Conservation (phyloP, 2,888 invertebrate genomes). For the Isoperla grammatica region DNA sequence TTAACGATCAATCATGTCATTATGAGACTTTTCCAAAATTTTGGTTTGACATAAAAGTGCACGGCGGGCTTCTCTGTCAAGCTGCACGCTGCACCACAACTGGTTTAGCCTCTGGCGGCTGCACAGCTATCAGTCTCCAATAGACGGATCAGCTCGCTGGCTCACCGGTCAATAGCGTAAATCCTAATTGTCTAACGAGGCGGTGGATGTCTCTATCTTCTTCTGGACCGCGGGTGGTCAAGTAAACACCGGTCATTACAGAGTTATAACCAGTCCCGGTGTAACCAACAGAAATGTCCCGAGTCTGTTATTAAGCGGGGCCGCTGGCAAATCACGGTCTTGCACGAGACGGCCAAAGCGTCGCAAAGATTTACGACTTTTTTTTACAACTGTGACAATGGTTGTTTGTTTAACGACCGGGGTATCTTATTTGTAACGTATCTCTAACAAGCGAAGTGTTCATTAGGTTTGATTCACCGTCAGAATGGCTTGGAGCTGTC, state of each 20-base stretch:
- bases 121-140: neutral
- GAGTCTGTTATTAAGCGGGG: neutral
- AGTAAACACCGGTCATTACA: neutral
- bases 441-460: too few species aligned
- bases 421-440: too few species aligned
- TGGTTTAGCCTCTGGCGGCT: neutral
- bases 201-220: slow-evolving; percentile 1
- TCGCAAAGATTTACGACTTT: too few species aligned
- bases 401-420: too few species aligned
- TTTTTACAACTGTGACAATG: too few species aligned
- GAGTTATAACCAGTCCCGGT: neutral
- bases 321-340: too few species aligned
- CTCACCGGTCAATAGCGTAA: neutral
- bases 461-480: too few species aligned
- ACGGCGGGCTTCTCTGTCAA: neutral
- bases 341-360: too few species aligned
- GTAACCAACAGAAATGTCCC: neutral
- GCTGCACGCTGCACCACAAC: neutral
- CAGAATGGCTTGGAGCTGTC: too few species aligned
- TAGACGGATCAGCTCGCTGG: neutral
- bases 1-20: too few species aligned
- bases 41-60: too few species aligned
- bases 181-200: neutral
- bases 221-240: slow-evolving; percentile 6
- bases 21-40: too few species aligned